Evolutionary conservation across 2,113 vertebrate genomes (phyloP), one percentile per base, ranked within the genome.

Genomic region (Vulpes lagopus): DNA sequence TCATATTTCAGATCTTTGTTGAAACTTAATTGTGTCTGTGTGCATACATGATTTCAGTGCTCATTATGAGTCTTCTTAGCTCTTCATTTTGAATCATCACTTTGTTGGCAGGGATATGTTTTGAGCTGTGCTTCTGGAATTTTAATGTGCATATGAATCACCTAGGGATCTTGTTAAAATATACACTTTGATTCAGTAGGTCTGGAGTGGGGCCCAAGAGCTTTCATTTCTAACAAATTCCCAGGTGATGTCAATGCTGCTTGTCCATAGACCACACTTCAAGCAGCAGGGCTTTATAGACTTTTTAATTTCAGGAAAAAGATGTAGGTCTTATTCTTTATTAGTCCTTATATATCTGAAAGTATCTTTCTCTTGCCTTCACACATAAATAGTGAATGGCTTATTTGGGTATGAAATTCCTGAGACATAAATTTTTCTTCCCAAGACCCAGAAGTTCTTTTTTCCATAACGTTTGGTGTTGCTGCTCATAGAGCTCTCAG

Each of bases 41-140:
- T 65, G 49, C 67, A 23, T 35, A 12, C 20, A 17, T 85, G 85
- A 73, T 81, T 87, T 64, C 64, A 32, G 3, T 12, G 53, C 65
- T 92, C 43, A 95, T 73, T 73, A 57, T 81, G 55, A 5, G 15
- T 64, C 74, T 86, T 85, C 65, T 38, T 19, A 35, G 73, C 79
- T 85, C 82, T 55, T 64, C 65, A n/a, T 80, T 86, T 69, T n/a
- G 64, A 87, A 80, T 92, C 60, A 80, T 53, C 57, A 10, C n/a
- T 92, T 91, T 35, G 17, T 91, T 92, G 64, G 74, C 89, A 92
- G 55, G n/a, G 35, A 81, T 80, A 3, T 20, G 12, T 73, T 87
- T 95, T 73, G 89, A 92, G 82, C 83, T 87, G 25, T 87, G 74
- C 43, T 90, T 80, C 64, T 74, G 89, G 83, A 87, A 87, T 92